Evolutionary conservation across 2,888 invertebrate genomes (phyloP).

Genomic region (Andrena minutula): DNA sequence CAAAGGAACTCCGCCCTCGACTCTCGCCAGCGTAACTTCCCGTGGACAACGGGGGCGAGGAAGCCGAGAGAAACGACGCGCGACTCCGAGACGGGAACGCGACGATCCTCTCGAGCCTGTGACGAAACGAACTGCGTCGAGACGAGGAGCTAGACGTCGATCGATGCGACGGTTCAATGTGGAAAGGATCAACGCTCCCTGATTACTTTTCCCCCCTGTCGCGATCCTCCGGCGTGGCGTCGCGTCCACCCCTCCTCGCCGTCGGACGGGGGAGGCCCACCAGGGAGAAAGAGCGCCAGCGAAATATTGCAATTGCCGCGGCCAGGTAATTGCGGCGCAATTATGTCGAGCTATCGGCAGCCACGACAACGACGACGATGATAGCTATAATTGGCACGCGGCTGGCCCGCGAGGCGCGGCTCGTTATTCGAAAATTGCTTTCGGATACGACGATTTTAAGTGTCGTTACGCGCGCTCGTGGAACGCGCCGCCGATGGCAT

Average conservation of each 20-base stretch:
- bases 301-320: constrained; percentile 47
- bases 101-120: constrained; percentile 34
- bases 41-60: constrained; percentile 13
- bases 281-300: background rate
- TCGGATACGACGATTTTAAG: constrained; percentile 54
- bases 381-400: constrained; percentile 55
- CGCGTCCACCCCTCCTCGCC: background rate
- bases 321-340: constrained; percentile 70
- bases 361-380: constrained; percentile 29
- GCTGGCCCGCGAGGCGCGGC: constrained; percentile 31
- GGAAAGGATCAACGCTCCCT: constrained; percentile 66
- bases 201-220: constrained; percentile 27
- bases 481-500: constrained; percentile 37
- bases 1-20: constrained; percentile 37
- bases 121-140: constrained; percentile 32
- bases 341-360: constrained; percentile 66
- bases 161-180: constrained; percentile 66
- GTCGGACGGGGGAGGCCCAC: constrained; percentile 4
- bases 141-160: constrained; percentile 1
- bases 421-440: constrained; percentile 61
- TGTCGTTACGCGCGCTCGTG: constrained; percentile 39
- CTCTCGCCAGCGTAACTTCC: constrained; percentile 15
- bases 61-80: background rate
- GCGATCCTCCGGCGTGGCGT: constrained; percentile 1
- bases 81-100: constrained; percentile 1